Evolutionary conservation across 2,888 invertebrate genomes (phyloP), one percentile per base, ranked within the genome.

Genomic region (Electrophaes corylata): DNA sequence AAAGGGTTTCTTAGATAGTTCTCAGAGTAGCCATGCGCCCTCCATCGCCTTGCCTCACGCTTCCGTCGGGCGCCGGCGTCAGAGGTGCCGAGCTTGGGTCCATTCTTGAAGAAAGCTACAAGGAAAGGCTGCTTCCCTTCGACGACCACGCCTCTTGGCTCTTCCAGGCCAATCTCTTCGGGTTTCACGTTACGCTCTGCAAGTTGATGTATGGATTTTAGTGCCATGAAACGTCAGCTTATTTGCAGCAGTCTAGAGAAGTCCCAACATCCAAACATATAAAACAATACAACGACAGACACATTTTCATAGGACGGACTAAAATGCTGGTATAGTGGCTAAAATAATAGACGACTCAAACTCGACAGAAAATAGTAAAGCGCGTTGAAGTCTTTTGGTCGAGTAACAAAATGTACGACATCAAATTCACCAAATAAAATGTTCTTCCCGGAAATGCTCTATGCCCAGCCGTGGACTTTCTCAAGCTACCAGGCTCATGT

Each of bases 91-190:
- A 92, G 84, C 60, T 88, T 90, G 0, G 93, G 92, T 0, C 93
- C 93, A 57, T 93, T 95, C 79, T 96, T 95, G 78, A 97, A 94
- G 83, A 97, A 98, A 0, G 96, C 97, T 8, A 98, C 98, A 93
- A 98, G 94, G 82, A 98, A 98, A 0, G 98, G 97, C 78, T 98
- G 97, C 70, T 95, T 96, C 65, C 97, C 96, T 72, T 96, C 96
- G 0, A 78, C 73, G 1, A 79, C 66, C 1, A 75, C 73, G 0
- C 95, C 95, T 63, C 94, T 94, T 4, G 94, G 93, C 67, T 96
- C 96, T 14, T 97, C 94, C 31, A 98, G 83, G 0, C 98, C 98
- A 53, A 97, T 94, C 70, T 97, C 96, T 78, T 97, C 96, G 0
- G 97, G 95, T 72, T 96, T 94, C 10, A 97, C 92, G 81, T 97